Evolutionary conservation across 1,140 invertebrate genomes (phyloP).

Genomic region (Drosophila sturtevanti): DNA sequence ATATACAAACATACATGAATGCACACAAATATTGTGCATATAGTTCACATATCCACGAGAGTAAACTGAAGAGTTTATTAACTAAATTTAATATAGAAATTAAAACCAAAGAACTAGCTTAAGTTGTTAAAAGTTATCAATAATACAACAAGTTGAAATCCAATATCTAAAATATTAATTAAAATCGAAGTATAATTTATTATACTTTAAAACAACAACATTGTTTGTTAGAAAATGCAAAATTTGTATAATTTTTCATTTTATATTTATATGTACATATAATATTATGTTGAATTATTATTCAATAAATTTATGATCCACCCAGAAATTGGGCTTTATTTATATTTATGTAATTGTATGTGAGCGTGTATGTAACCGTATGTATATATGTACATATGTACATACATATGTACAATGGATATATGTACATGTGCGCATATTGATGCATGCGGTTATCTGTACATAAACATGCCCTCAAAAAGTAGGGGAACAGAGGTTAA

Average conservation of each 20-base stretch:
- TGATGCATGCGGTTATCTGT: slow-evolving; percentile 16
- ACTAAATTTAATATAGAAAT: too few relatives aligned
- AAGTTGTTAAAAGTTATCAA: too few relatives aligned
- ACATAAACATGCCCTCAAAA: slow-evolving; percentile 11
- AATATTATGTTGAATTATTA: too few relatives aligned
- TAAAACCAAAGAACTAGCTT: too few relatives aligned
- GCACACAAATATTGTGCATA: neutral
- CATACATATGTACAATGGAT: neutral
- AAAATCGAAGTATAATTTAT: too few relatives aligned
- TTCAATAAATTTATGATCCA: neutral
- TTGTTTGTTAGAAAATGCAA: too few relatives aligned
- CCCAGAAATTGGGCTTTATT: neutral
- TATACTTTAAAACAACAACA: too few relatives aligned
- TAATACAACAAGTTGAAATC: too few relatives aligned
- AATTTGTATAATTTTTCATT: too few relatives aligned
- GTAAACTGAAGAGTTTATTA: neutral
- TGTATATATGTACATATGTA: neutral
- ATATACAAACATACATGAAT: slow-evolving; percentile 5
- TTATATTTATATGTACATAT: too few relatives aligned
- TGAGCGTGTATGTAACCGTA: neutral
- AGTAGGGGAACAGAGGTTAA: neutral
- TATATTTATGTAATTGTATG: neutral
- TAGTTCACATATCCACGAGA: neutral
- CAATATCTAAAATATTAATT: too few relatives aligned
- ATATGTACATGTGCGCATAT: slow-evolving; percentile 11